Conservation (phyloP, 2,888 invertebrate genomes). For the Thereva unica region DNA sequence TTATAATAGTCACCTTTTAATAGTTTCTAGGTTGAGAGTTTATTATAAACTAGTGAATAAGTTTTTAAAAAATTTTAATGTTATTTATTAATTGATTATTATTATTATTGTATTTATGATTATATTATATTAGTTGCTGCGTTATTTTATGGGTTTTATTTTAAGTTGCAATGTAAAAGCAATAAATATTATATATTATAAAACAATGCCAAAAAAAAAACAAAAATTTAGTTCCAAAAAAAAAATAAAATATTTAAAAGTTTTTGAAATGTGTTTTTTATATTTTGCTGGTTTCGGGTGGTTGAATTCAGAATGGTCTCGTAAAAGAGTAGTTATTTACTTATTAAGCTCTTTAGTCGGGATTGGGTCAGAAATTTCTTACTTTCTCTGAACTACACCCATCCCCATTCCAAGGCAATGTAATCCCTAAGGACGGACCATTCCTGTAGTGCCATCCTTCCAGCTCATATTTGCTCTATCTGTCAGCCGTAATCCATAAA, state of each 20-base stretch:
- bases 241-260: slow-evolving; percentile 28
- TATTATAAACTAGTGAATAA: slow-evolving; percentile 20
- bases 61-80: slow-evolving; percentile 1
- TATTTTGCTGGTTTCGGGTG: too few species aligned
- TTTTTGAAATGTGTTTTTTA: slow-evolving; percentile 14
- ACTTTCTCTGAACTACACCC: too few species aligned
- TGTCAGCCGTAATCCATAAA: too few species aligned
- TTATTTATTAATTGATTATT: slow-evolving; percentile 18
- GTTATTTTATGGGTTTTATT: slow-evolving; percentile 30
- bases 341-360: too few species aligned
- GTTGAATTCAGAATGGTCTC: too few species aligned
- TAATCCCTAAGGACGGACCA: too few species aligned
- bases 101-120: slow-evolving; percentile 20
- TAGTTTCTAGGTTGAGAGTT: slow-evolving; percentile 29
- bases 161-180: slow-evolving; percentile 27
- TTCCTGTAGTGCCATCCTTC: too few species aligned
- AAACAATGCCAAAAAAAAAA: slow-evolving; percentile 20
- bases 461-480: too few species aligned
- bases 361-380: too few species aligned
- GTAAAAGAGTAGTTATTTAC: too few species aligned
- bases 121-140: slow-evolving; percentile 23
- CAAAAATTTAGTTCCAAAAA: slow-evolving; percentile 23
- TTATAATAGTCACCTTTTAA: too few species aligned
- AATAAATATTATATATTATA: slow-evolving; percentile 19
- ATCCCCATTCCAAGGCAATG: too few species aligned